A percentile compares a stretch with the other conserved stretches of the same genome.
Conservation (phyloP, 2,888 invertebrate species). For the Chrysotoxum bicinctum region DNA sequence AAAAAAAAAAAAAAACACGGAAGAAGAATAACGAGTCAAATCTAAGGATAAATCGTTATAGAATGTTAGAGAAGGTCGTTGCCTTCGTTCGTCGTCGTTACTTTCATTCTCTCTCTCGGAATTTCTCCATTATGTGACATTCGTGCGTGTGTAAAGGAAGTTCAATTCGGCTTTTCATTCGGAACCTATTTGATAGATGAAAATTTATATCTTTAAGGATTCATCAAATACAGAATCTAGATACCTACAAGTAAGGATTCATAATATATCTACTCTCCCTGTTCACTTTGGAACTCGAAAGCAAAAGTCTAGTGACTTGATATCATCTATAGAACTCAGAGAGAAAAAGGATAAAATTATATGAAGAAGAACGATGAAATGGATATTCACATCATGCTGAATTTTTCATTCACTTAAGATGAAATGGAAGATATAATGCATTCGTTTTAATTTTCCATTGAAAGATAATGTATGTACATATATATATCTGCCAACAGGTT, state of each 20-base stretch:
- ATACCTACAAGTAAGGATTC: not conserved
- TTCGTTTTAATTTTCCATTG: constrained; percentile 27
- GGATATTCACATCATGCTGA: constrained; percentile 18
- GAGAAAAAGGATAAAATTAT: not conserved
- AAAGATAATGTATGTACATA: not conserved
- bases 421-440: constrained; percentile 6
- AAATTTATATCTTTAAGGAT: constrained; percentile 31
- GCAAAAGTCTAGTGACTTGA: constrained; percentile 19
- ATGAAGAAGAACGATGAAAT: constrained; percentile 1
- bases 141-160: not conserved
- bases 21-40: not conserved
- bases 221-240: constrained; percentile 30
- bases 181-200: constrained; percentile 21
- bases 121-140: constrained; percentile 9
- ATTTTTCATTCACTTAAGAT: constrained; percentile 16
- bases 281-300: not conserved
- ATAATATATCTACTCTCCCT: not conserved
- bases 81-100: constrained; percentile 8
- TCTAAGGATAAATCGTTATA: constrained; percentile 24
- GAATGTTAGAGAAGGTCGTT: constrained; percentile 24
- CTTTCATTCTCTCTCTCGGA: not conserved
- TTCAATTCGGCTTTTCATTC: constrained; percentile 19
- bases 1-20: not conserved
- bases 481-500: constrained; percentile 3
- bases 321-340: constrained; percentile 38